Conservation (phyloP, 2,888 invertebrate genomes). For the Bellardia pandia region DNA sequence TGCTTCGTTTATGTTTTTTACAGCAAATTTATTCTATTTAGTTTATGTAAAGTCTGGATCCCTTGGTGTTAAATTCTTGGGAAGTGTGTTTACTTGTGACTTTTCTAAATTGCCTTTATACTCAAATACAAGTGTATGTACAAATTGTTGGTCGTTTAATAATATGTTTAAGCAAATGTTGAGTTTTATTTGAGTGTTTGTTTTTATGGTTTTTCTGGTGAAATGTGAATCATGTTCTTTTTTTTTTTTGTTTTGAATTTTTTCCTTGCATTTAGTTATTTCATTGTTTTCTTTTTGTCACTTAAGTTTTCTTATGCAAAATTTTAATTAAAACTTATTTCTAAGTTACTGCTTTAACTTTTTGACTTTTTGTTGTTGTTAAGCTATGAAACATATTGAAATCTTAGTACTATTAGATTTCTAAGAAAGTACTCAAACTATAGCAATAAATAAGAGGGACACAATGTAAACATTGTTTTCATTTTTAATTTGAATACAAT, state of each 20-base stretch:
- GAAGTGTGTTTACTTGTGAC: conserved; percentile 8
- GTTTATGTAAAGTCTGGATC: conserved; percentile 12
- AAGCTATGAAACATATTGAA: conserved; percentile 49
- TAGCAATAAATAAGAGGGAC: neutral
- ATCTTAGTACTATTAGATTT: neutral
- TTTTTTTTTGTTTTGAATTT: neutral
- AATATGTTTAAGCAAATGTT: neutral
- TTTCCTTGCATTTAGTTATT: conserved; percentile 3
- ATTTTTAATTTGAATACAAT: no score
- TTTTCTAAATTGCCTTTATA: neutral
- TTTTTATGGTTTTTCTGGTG: neutral
- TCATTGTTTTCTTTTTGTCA: conserved; percentile 24
- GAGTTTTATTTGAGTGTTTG: neutral
- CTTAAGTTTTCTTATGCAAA: conserved; percentile 39
- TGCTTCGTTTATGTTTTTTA: neutral
- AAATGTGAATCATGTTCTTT: conserved; percentile 37
- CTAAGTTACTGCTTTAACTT: conserved; percentile 41
- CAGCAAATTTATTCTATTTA: neutral
- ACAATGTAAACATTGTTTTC: conserved; percentile 27
- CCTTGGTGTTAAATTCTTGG: conserved; percentile 4
- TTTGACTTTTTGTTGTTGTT: conserved; percentile 16
- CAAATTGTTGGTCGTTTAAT: no score
- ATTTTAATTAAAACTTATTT: conserved; percentile 70
- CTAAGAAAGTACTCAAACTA: conserved; percentile 14
- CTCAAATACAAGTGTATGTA: neutral